These are phyloP conservation scores for Lepeophtheirus salmonis DNA, from an alignment of 1,140 invertebrate species.

Conservation along the genomic window DNA sequence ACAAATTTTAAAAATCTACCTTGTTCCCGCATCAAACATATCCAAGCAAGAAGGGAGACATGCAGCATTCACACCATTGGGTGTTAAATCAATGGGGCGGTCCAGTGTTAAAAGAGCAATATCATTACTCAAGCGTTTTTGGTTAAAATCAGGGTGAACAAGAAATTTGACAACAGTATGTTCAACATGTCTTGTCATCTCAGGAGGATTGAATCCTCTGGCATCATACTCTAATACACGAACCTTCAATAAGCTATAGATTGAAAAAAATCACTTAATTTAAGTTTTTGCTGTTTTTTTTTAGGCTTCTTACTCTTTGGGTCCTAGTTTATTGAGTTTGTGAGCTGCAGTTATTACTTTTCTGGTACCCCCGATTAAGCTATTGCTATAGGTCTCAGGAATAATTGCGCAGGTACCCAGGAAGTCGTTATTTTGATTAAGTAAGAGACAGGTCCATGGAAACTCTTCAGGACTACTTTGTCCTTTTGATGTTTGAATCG, in stretches of 20 bases:
- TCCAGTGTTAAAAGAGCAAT: constrained; percentile 1
- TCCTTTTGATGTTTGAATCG: not conserved
- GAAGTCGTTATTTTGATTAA: constrained; percentile 14
- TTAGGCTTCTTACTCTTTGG: constrained; percentile 11
- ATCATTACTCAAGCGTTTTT: not conserved
- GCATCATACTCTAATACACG: constrained; percentile 14
- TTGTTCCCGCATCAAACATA: not conserved
- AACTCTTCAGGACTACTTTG: constrained; percentile 16
- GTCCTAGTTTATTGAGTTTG: constrained; percentile 11
- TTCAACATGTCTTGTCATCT: not conserved
- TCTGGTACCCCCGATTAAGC: constrained; percentile 8
- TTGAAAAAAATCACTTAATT: not conserved
- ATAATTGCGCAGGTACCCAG: constrained; percentile 13
- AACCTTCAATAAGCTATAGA: constrained; percentile 12
- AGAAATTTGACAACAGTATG: not conserved
- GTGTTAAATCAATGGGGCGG: not conserved
- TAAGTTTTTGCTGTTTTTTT: not conserved
- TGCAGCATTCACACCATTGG: not conserved
- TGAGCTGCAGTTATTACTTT: constrained; percentile 17
- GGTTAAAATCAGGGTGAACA: not conserved
- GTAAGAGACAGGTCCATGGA: constrained; percentile 16
- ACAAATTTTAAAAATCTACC: not conserved
- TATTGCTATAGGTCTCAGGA: constrained; percentile 3
- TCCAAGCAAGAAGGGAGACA: not conserved
- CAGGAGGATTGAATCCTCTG: constrained; percentile 4